These are phyloP conservation scores for Hydrochoerus hydrochaeris DNA, from an alignment of 2,113 vertebrate species.

Conservation along the genomic window DNA sequence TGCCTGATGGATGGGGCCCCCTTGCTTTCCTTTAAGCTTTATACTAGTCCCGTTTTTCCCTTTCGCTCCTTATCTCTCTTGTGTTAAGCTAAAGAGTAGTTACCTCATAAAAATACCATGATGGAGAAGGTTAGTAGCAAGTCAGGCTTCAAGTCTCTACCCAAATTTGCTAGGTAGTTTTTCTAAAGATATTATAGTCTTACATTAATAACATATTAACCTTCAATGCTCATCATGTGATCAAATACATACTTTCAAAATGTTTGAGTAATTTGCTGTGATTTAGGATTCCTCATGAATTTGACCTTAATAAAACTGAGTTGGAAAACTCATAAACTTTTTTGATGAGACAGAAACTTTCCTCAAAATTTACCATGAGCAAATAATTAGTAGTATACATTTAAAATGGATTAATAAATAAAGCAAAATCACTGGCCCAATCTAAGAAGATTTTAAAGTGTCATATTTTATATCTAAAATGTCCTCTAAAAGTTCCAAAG, in stretches of 20 bases:
- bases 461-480: neutral
- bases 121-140: neutral
- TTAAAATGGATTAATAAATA: slow-evolving; percentile 16
- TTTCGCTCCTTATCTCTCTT: neutral
- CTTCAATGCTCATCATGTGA: neutral
- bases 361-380: neutral
- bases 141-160: neutral
- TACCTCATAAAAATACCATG: neutral
- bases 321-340: neutral
- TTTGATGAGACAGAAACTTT: neutral
- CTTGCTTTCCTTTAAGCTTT: slow-evolving; percentile 48
- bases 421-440: neutral
- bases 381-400: neutral
- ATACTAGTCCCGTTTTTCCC: slow-evolving; percentile 8
- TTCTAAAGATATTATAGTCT: neutral
- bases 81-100: neutral
- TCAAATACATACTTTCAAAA: too few species aligned
- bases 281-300: too few species aligned
- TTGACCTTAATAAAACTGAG: neutral
- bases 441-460: slow-evolving; percentile 41
- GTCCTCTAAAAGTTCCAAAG: neutral
- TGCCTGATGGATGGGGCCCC: slow-evolving; percentile 21
- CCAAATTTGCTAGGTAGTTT: neutral
- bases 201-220: neutral
- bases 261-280: too few species aligned